Percentiles rank a stretch among this genome's conserved stretches.
Conservation (phyloP, 2,888 invertebrate species). For the Pseudococcus longispinus region DNA sequence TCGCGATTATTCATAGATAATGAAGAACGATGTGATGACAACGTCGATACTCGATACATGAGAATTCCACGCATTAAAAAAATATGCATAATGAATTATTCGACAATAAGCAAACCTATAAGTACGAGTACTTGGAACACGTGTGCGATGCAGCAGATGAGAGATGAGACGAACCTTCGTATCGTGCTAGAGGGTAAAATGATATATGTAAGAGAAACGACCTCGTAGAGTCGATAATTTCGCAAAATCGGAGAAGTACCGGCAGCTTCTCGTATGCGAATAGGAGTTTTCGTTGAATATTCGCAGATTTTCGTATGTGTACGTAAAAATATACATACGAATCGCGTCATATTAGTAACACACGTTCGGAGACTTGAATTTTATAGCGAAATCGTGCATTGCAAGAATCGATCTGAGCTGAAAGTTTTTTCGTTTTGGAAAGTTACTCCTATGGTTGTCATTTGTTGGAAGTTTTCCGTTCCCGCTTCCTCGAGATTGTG, state of each 20-base stretch:
- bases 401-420: too few relatives aligned
- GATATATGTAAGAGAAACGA: background rate
- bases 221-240: background rate
- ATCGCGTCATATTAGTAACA: too few relatives aligned
- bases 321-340: too few relatives aligned
- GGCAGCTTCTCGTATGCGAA: too few relatives aligned
- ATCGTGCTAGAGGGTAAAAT: background rate
- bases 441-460: too few relatives aligned
- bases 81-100: slow-evolving; percentile 1
- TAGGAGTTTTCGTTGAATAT: too few relatives aligned
- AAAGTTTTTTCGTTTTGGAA: too few relatives aligned
- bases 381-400: too few relatives aligned
- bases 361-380: too few relatives aligned
- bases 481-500: too few relatives aligned
- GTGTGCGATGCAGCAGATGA: background rate
- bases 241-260: background rate
- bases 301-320: too few relatives aligned
- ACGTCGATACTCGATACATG: background rate
- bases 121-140: background rate
- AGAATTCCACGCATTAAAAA: background rate
- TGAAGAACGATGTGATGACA: background rate
- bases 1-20: background rate
- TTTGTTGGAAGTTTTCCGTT: too few relatives aligned
- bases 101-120: background rate
- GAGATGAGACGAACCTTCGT: background rate